These are phyloP conservation scores for Cynoglossus semilaevis DNA, from an alignment of 2,113 vertebrate species.

Conservation along the genomic window DNA sequence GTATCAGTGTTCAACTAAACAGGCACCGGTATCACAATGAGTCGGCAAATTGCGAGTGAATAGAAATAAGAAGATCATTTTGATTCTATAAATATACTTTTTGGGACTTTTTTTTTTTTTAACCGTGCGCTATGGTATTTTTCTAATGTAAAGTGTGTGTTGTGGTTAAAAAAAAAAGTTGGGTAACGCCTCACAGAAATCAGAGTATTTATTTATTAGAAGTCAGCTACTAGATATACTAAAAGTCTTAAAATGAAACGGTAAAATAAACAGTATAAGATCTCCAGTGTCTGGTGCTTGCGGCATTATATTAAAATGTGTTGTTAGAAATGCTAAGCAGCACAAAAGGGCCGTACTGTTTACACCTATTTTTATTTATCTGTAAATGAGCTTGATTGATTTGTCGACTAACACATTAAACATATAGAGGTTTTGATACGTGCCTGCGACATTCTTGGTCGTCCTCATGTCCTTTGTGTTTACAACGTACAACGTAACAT, in stretches of 20 bases:
- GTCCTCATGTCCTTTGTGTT: no score
- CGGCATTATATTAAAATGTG: conserved; percentile 31
- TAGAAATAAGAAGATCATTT: no score
- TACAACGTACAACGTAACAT: no score
- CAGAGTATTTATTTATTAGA: conserved; percentile 64
- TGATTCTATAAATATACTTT: not conserved
- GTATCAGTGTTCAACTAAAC: no score
- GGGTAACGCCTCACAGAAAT: conserved; percentile 44
- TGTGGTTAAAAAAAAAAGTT: no score
- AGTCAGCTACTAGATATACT: conserved; percentile 52
- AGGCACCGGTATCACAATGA: no score
- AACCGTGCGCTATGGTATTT: not conserved
- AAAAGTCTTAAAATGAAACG: conserved; percentile 22
- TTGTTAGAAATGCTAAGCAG: conserved; percentile 12
- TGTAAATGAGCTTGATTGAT: conserved; percentile 23
- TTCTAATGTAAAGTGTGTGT: not conserved
- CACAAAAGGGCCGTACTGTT: conserved; percentile 20
- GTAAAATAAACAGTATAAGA: conserved; percentile 37
- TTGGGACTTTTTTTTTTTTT: not conserved
- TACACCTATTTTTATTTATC: conserved; percentile 15
- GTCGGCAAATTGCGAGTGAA: no score
- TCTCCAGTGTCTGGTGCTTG: conserved; percentile 36
- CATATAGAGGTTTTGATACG: no score
- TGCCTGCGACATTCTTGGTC: no score
- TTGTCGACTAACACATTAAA: conserved; percentile 9